Evolutionary conservation across 2,888 invertebrate species (phyloP).

Genomic region (Papilio gigon): DNA sequence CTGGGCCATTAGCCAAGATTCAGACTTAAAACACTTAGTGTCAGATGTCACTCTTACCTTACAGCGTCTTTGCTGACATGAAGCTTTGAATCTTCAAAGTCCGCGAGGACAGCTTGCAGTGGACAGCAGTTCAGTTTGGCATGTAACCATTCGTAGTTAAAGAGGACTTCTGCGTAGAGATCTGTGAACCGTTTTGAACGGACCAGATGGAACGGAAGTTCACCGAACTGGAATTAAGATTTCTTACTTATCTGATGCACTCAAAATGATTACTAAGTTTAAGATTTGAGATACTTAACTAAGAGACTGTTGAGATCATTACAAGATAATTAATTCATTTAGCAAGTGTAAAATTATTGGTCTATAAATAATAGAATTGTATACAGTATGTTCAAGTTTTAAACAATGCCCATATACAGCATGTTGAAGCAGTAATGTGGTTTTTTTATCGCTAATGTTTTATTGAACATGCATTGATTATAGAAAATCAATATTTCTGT

Average conservation of each 20-base stretch:
- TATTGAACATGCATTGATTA: conserved; percentile 19
- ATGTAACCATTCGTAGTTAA: conserved; percentile 98
- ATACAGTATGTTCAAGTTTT: conserved; percentile 17
- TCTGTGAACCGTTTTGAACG: conserved; percentile 95
- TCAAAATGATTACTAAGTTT: too few species aligned
- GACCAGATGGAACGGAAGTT: conserved; percentile 96
- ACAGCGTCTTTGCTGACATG: conserved; percentile 92
- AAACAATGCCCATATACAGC: conserved; percentile 26
- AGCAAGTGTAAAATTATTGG: neutral
- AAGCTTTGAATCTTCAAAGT: conserved; percentile 95
- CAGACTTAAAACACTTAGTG: too few species aligned
- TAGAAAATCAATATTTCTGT: neutral
- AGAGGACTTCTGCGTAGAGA: conserved; percentile 94
- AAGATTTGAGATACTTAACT: too few species aligned
- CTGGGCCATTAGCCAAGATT: too few species aligned
- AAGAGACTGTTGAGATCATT: too few species aligned
- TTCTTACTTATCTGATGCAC: neutral
- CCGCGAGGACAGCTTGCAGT: conserved; percentile 95
- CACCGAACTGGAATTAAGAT: conserved; percentile 87
- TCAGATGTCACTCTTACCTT: too few species aligned
- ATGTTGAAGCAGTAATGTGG: conserved; percentile 5
- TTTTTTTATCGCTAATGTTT: conserved; percentile 22
- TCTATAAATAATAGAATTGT: neutral
- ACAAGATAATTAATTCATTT: neutral
- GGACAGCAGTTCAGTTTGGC: conserved; percentile 98